phyloP scores from a whole-genome alignment of 2,888 invertebrate species.

The Eupeodes luniger region DNA sequence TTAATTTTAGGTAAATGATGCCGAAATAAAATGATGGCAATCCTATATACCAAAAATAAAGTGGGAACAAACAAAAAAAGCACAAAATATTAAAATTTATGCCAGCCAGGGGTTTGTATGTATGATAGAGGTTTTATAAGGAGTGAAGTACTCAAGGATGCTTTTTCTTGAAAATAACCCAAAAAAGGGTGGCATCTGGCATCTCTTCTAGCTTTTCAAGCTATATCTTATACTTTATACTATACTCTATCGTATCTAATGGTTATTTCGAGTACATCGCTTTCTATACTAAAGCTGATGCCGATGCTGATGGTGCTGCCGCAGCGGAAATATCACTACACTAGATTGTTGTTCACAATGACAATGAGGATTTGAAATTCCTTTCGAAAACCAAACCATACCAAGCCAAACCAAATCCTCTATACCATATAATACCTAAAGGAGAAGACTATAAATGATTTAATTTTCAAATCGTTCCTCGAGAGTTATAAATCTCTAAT shows the following conservation, averaged over 20 bases:
- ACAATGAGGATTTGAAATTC: conserved; percentile 19
- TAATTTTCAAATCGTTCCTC: conserved; percentile 40
- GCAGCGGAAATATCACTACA: background rate
- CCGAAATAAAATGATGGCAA: background rate
- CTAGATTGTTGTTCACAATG: conserved; percentile 31
- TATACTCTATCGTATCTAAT: conserved; percentile 38
- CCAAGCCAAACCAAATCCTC: too few relatives aligned
- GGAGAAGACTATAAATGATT: conserved; percentile 37
- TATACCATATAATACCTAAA: background rate
- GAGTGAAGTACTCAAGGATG: conserved; percentile 25
- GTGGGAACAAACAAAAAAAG: background rate
- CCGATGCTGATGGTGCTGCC: background rate
- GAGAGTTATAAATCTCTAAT: conserved; percentile 36
- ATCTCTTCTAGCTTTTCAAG: too few relatives aligned
- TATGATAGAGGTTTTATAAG: background rate
- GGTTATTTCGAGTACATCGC: conserved; percentile 37
- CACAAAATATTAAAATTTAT: conserved; percentile 38
- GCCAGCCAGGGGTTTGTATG: background rate
- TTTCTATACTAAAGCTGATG: background rate
- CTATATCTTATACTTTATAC: background rate
- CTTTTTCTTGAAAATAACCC: conserved; percentile 20
- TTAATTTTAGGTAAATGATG: too few relatives aligned
- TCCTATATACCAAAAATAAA: background rate
- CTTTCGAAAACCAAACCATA: background rate
- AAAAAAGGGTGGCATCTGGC: conserved; percentile 22